Evolutionary conservation across 2,888 invertebrate species (phyloP).

Genomic region (Lucinisca nassula): DNA sequence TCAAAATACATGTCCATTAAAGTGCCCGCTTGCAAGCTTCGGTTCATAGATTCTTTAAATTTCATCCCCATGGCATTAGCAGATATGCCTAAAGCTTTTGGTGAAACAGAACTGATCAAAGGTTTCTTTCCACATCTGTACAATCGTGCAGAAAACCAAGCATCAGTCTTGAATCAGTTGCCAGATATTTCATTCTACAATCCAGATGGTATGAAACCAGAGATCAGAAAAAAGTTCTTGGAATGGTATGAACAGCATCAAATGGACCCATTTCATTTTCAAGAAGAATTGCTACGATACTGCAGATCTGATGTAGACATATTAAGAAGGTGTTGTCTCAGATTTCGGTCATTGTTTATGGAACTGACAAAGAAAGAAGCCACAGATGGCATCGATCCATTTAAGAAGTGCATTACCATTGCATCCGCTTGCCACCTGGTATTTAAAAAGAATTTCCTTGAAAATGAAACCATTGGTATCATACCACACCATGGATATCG

Average conservation of each 20-base stretch:
- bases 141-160: constrained; percentile 55
- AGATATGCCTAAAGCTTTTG: constrained; percentile 58
- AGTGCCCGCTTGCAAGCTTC: constrained; percentile 19
- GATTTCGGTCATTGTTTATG: constrained; percentile 44
- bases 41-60: constrained; percentile 25
- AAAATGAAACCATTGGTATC: constrained; percentile 49
- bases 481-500: constrained; percentile 64
- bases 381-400: constrained; percentile 63
- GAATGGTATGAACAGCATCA: constrained; percentile 54
- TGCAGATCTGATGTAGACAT: constrained; percentile 61
- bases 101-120: constrained; percentile 50
- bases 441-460: constrained; percentile 46
- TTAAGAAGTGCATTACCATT: constrained; percentile 57
- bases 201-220: constrained; percentile 63
- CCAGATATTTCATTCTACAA: constrained; percentile 59
- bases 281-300: constrained; percentile 47
- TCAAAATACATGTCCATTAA: constrained; percentile 6
- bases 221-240: constrained; percentile 48
- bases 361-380: constrained; percentile 35
- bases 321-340: constrained; percentile 45
- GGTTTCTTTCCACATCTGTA: constrained; percentile 65
- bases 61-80: constrained; percentile 61
- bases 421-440: constrained; percentile 60
- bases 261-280: constrained; percentile 32
- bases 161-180: constrained; percentile 30